Conservation (phyloP, 2,888 invertebrate genomes). For the Hirtodrosophila trivittata region DNA sequence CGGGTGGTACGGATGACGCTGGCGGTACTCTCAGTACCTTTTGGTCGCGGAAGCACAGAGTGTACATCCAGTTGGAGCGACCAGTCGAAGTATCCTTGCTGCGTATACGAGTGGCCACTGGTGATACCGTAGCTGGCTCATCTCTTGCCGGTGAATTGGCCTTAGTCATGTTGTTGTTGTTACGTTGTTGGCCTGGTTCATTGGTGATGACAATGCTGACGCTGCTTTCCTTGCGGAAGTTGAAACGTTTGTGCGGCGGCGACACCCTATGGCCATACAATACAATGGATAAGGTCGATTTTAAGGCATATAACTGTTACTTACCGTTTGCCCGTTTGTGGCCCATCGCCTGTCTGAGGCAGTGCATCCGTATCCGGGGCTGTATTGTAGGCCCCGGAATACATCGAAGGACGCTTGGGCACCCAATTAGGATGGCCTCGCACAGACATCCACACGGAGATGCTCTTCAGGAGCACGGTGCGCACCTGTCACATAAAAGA, state of each 20-base stretch:
- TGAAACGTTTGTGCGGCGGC: conserved; percentile 64
- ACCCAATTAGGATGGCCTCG: conserved; percentile 83
- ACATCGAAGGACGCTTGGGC: conserved; percentile 83
- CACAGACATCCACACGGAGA: conserved; percentile 84
- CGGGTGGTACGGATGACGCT: conserved; percentile 83
- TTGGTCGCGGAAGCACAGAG: conserved; percentile 83
- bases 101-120: conserved; percentile 42
- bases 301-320: too few species aligned
- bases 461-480: conserved; percentile 84
- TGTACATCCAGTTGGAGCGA: conserved; percentile 79
- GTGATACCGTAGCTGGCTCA: conserved; percentile 27
- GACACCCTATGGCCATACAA: conserved; percentile 55
- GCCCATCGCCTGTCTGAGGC: conserved; percentile 69
- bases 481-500: conserved; percentile 81
- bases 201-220: conserved; percentile 63
- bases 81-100: conserved; percentile 49
- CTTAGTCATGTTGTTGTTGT: conserved; percentile 43
- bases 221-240: conserved; percentile 61
- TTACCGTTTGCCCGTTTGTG: conserved; percentile 64
- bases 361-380: conserved; percentile 82
- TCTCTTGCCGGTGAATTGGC: too few species aligned
- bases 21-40: conserved; percentile 84
- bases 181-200: conserved; percentile 50
- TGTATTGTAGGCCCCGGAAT: conserved; percentile 83
- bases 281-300: not conserved